Conservation (phyloP, 2,888 invertebrate species). For the Myathropa florea region DNA sequence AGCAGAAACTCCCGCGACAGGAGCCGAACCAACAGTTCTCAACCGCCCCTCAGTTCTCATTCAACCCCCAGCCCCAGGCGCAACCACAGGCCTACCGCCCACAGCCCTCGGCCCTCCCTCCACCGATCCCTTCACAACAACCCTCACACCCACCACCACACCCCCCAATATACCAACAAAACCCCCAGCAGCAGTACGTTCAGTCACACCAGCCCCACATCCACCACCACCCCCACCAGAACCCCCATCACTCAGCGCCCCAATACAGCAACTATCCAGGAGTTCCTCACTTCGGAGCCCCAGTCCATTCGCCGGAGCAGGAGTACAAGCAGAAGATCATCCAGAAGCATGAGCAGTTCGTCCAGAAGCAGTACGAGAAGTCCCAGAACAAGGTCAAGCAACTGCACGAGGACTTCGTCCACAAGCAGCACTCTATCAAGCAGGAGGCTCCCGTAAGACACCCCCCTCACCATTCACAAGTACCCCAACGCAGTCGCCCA, state of each 20-base stretch:
- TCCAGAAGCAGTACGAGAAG: slow-evolving; percentile 90
- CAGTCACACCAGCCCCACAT: slow-evolving; percentile 73
- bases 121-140: slow-evolving; percentile 11
- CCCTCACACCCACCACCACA: slow-evolving; percentile 32
- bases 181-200: slow-evolving; percentile 71
- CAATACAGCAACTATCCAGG: slow-evolving; percentile 68
- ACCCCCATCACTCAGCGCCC: slow-evolving; percentile 71
- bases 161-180: slow-evolving; percentile 33
- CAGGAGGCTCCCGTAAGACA: slow-evolving; percentile 79
- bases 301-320: slow-evolving; percentile 81
- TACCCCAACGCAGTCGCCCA: slow-evolving; percentile 78
- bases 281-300: slow-evolving; percentile 47
- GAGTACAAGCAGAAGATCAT: slow-evolving; percentile 87
- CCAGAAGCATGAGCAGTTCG: slow-evolving; percentile 88
- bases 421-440: slow-evolving; percentile 86
- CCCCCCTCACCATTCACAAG: slow-evolving; percentile 77
- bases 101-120: slow-evolving; percentile 50
- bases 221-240: slow-evolving; percentile 66
- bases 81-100: slow-evolving; percentile 68
- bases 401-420: slow-evolving; percentile 86
- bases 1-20: slow-evolving; percentile 76
- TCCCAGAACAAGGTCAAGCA: slow-evolving; percentile 88
- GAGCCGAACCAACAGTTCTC: slow-evolving; percentile 73
- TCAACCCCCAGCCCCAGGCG: slow-evolving; percentile 70
- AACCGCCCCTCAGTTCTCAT: slow-evolving; percentile 72